These are phyloP conservation scores for Osmoderma eremita DNA, from an alignment of 2,888 invertebrate genomes.

Conservation along the genomic window DNA sequence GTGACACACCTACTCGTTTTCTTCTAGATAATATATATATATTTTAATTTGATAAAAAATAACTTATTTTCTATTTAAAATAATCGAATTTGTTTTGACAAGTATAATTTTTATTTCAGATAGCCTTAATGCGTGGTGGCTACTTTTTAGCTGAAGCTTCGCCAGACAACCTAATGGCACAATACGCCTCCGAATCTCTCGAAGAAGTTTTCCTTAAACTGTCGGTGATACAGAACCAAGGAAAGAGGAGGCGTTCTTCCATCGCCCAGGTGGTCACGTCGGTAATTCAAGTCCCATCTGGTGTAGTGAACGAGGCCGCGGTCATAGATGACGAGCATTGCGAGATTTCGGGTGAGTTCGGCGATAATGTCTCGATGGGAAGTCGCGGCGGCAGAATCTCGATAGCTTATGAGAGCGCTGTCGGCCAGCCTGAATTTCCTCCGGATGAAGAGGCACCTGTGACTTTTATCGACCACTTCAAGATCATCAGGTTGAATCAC, in stretches of 20 bases:
- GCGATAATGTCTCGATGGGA: conserved; percentile 84
- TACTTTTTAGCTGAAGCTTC: conserved; percentile 86
- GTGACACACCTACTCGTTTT: too few species aligned
- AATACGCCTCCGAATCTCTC: conserved; percentile 77
- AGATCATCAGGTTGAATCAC: conserved; percentile 44
- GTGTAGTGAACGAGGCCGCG: conserved; percentile 72
- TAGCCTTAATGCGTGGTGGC: conserved; percentile 85
- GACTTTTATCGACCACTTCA: conserved; percentile 66
- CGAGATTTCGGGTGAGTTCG: conserved; percentile 88
- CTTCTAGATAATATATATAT: too few species aligned
- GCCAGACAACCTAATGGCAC: conserved; percentile 75
- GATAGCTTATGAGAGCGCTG: conserved; percentile 66
- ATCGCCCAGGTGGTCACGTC: conserved; percentile 81
- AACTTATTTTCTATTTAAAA: too few species aligned
- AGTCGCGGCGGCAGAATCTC: conserved; percentile 73
- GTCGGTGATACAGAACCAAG: conserved; percentile 82
- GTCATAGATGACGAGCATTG: conserved; percentile 74
- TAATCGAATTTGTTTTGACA: too few species aligned
- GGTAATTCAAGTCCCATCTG: conserved; percentile 72
- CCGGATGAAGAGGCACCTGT: conserved; percentile 72
- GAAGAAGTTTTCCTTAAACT: conserved; percentile 86
- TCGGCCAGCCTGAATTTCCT: conserved; percentile 70
- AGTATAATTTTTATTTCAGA: conserved; percentile 66
- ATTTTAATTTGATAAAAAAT: too few species aligned
- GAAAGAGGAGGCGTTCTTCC: conserved; percentile 81